These are phyloP conservation scores for Regulus satrapa DNA, from an alignment of 2,113 vertebrate genomes.

Conservation along the genomic window DNA sequence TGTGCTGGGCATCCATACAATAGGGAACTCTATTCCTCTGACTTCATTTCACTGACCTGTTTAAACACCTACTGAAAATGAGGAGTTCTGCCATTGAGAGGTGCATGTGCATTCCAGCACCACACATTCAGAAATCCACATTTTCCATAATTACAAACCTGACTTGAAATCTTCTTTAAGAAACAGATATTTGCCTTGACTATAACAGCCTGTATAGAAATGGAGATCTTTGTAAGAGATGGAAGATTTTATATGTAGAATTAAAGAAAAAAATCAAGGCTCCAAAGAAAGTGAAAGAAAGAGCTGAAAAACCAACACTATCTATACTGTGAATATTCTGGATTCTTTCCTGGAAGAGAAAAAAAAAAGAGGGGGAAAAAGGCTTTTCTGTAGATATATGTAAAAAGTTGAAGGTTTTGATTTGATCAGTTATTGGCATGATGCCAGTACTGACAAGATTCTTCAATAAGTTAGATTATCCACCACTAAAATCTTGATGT, in stretches of 20 bases:
- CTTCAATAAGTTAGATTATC: not conserved
- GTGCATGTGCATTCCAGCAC: fast-evolving
- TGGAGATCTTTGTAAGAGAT: not conserved
- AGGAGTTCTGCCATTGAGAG: fast-evolving
- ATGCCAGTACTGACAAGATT: not conserved
- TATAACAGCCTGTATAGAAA: not conserved
- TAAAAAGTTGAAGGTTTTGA: not conserved
- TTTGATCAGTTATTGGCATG: not conserved
- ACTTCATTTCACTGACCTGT: not conserved
- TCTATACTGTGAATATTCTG: not conserved
- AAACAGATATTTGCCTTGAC: not conserved
- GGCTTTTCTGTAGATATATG: not conserved
- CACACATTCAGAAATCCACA: not conserved
- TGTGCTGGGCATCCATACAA: not conserved
- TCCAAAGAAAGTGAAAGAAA: not conserved
- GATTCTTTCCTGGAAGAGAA: not conserved
- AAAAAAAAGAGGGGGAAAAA: not conserved
- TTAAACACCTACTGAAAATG: not conserved
- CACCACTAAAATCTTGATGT: not conserved
- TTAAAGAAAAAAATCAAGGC: not conserved
- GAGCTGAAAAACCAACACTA: not conserved
- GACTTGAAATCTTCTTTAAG: not conserved
- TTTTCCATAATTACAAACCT: not conserved
- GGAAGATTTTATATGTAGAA: not conserved
- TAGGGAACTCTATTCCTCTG: not conserved